Conservation (phyloP, 2,888 invertebrate genomes). For the Hesperia comma region DNA sequence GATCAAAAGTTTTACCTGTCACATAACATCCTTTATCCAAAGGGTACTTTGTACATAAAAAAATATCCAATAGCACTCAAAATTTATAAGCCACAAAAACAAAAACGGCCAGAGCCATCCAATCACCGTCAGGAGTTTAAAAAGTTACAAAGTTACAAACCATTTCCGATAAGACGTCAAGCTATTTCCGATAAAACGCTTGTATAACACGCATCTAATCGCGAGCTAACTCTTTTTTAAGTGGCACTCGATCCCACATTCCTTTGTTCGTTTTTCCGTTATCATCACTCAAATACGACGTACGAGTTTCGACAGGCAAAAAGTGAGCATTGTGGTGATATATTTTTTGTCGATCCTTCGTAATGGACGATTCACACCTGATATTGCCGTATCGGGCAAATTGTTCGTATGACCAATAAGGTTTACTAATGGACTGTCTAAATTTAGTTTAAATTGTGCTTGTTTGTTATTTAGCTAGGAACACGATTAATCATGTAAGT, state of each 20-base stretch:
- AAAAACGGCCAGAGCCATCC: not conserved
- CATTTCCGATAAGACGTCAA: conserved; percentile 10
- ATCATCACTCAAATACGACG: conserved; percentile 24
- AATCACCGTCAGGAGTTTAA: not conserved
- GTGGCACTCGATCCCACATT: conserved; percentile 17
- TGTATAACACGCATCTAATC: conserved; percentile 23
- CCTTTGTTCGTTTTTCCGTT: conserved; percentile 17
- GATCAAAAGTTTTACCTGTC: too few relatives aligned
- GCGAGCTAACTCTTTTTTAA: conserved; percentile 26
- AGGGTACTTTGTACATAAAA: too few relatives aligned
- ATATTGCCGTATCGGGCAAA: conserved; percentile 8
- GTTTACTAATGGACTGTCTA: not conserved
- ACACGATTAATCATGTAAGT: too few relatives aligned
- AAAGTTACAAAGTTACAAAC: not conserved
- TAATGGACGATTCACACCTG: conserved; percentile 28
- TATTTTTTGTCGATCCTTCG: conserved; percentile 18
- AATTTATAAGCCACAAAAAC: not conserved
- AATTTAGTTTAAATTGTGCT: not conserved
- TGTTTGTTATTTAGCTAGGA: not conserved
- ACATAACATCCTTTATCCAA: too few relatives aligned
- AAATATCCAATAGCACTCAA: not conserved
- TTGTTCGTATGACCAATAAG: not conserved
- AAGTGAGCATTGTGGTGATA: conserved; percentile 14
- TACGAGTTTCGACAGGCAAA: conserved; percentile 24
- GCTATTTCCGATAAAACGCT: conserved; percentile 14